A percentile compares a stretch with the other conserved stretches of the same genome.
Conservation (phyloP, 2,113 vertebrate genomes). For the Gymnobelideus leadbeateri region DNA sequence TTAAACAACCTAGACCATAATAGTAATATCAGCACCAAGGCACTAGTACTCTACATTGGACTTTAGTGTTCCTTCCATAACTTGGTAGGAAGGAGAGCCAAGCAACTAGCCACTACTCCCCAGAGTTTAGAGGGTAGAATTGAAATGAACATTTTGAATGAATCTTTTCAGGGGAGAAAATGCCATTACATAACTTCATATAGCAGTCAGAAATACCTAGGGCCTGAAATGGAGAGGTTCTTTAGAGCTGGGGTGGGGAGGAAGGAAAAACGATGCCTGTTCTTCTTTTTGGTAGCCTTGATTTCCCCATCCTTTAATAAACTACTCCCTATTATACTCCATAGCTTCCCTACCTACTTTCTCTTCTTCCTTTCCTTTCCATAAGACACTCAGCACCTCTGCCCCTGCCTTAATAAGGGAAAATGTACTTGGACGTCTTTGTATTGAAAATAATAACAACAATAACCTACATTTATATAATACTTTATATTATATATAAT, state of each 20-base stretch:
- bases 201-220: background rate
- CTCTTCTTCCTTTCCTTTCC: conserved; percentile 4
- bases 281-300: conserved; percentile 8
- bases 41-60: background rate
- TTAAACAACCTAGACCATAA: too few species aligned
- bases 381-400: background rate
- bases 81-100: background rate
- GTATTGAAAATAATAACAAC: background rate
- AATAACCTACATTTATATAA: background rate
- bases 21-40: background rate
- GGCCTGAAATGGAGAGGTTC: background rate
- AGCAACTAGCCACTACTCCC: background rate
- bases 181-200: background rate
- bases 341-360: background rate
- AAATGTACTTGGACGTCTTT: conserved; percentile 12
- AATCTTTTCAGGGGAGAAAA: background rate
- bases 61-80: background rate
- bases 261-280: background rate
- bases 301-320: background rate
- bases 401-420: background rate
- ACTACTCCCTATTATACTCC: background rate
- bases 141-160: background rate
- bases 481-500: background rate
- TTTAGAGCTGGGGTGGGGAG: background rate
- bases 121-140: background rate